These are phyloP conservation scores for Artibeus jamaicensis DNA, from an alignment of 2,797 vertebrate species.

Conservation along the genomic window DNA sequence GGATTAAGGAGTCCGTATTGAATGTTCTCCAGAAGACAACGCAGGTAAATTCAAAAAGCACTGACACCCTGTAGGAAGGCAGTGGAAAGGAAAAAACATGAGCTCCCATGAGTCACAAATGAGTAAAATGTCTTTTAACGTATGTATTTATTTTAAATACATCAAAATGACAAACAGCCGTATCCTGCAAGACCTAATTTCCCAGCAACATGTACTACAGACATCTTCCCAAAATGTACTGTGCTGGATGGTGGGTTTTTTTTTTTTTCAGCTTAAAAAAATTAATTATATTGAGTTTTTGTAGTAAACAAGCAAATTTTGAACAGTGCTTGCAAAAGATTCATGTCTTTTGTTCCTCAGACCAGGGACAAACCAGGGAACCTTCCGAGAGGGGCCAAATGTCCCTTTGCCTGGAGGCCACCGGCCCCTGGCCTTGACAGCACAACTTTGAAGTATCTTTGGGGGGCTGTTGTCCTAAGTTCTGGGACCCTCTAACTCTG, in stretches of 20 bases:
- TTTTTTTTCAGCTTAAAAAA: neutral
- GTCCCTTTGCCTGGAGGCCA: neutral
- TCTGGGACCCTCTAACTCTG: neutral
- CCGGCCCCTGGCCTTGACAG: neutral
- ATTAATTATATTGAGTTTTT: neutral
- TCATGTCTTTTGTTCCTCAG: neutral
- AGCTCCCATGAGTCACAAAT: neutral
- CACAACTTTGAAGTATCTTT: neutral
- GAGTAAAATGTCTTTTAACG: neutral
- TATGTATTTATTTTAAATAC: constrained; percentile 73
- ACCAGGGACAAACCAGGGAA: neutral
- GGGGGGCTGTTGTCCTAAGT: neutral
- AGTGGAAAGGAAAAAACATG: neutral
- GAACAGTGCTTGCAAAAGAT: neutral
- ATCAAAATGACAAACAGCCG: constrained; percentile 71
- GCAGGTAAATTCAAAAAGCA: neutral
- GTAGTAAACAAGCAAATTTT: neutral
- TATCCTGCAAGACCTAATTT: constrained; percentile 66
- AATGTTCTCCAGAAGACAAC: neutral
- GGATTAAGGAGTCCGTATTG: neutral
- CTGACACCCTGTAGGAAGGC: neutral
- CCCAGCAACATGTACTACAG: constrained; percentile 63
- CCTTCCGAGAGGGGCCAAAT: neutral
- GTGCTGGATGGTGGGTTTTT: constrained; percentile 32
- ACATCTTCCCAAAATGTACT: constrained; percentile 73